Evolutionary conservation across 2,888 invertebrate genomes (phyloP), one percentile per base, ranked within the genome.

Genomic region (Platerodrilus igneus): DNA sequence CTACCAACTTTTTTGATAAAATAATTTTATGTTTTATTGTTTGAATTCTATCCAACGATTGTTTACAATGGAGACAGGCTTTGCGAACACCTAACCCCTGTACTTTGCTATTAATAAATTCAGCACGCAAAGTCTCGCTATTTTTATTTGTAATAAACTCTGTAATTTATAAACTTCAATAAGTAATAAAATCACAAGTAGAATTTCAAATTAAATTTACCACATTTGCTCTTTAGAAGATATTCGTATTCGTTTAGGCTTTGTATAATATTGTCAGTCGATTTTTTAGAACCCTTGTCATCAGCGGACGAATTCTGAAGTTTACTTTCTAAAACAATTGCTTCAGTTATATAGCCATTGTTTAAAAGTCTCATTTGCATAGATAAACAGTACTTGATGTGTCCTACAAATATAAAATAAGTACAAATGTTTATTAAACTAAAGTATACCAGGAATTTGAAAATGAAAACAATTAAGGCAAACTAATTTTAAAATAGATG

Each of bases 311-410:
- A 27, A 5, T 57, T 58, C 17, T 42, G 29, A 16, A 63, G 55
- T 22, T 44, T 48, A 19, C 36, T 39, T 29, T 56, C 58, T 15
- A 86, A 67, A 41, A 83, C 83, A 39, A 83, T 74, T 0, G 90
- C 81, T 50, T 85, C 81, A 14, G 78, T 78, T 0, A 86, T 70
- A 57, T 79, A 77, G 0, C 92, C 91, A 2, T 77, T 75, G 54
- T 88, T 79, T 3, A 93, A 66, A 3, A 92, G 71, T 41, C 75
- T 70, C 32, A 87, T 64, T 56, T 90, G 86, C 9, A 85, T 71
- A 36, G 76, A 69, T 0, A 72, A 70, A 3, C 70, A 63, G 39
- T 66, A 58, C 30, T 63, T 61, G 8, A 68, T 55, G 39, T 67
- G 60, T 18, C 60, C 73, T 71, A 42, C n/a, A 9, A 64, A 59